Percentiles rank a stretch among this genome's conserved stretches.
These are phyloP conservation scores for Monoplex corrugatus DNA, from an alignment of 2,888 invertebrate species.

Conservation along the genomic window DNA sequence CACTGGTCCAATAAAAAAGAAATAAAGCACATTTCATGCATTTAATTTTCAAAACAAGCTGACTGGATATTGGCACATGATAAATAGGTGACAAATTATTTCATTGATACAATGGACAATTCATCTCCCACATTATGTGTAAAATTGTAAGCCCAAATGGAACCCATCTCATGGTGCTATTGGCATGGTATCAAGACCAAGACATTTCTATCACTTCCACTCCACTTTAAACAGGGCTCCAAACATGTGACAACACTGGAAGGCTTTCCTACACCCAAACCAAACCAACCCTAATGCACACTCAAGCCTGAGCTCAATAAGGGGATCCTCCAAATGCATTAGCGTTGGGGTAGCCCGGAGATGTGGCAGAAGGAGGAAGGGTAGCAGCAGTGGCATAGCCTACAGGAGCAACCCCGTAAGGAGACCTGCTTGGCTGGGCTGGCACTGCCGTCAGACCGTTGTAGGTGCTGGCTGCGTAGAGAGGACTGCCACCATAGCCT, in stretches of 20 bases:
- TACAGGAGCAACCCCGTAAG: slow-evolving; percentile 34
- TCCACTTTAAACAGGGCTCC: not conserved
- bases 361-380: slow-evolving; percentile 46
- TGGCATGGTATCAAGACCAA: not conserved
- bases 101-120: not conserved
- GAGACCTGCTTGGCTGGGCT: slow-evolving; percentile 36
- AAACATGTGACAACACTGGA: slow-evolving; percentile 18
- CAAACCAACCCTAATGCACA: not conserved
- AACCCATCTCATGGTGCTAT: not conserved
- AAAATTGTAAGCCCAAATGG: not conserved
- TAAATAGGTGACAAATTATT: not conserved
- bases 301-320: slow-evolving; percentile 32
- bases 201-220: not conserved
- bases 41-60: not conserved
- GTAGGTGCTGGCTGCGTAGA: slow-evolving; percentile 43
- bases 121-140: not conserved
- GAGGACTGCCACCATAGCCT: slow-evolving; percentile 34
- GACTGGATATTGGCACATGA: slow-evolving; percentile 5
- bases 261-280: slow-evolving; percentile 2
- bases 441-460: slow-evolving; percentile 33
- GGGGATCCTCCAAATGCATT: slow-evolving; percentile 42
- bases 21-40: not conserved
- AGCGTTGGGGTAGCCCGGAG: slow-evolving; percentile 40
- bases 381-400: slow-evolving; percentile 16
- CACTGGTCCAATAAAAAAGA: not conserved